These are phyloP conservation scores for Epinotia ramella DNA, from an alignment of 2,888 invertebrate genomes.

Conservation along the genomic window DNA sequence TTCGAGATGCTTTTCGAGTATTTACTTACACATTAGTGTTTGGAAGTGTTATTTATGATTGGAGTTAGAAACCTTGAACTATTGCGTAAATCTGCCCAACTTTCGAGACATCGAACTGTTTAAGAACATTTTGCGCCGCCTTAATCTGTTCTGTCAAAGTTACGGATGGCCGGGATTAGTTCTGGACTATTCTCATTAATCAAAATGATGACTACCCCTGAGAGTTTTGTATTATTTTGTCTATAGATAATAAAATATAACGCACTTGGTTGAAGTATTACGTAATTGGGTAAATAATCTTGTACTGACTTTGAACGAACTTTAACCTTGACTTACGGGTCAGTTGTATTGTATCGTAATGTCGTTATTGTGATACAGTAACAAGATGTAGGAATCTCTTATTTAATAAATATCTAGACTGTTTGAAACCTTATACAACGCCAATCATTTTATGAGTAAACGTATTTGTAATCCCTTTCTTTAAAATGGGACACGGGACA, in stretches of 20 bases:
- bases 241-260: constrained; percentile 7
- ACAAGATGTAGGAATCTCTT: neutral
- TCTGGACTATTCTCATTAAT: constrained; percentile 64
- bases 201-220: constrained; percentile 58
- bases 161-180: constrained; percentile 66
- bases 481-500: neutral
- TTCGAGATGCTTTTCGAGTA: neutral
- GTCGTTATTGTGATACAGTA: neutral
- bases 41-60: constrained; percentile 21
- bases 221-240: constrained; percentile 29
- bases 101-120: constrained; percentile 58
- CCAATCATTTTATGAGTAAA: too few species aligned
- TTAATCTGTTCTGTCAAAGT: constrained; percentile 64
- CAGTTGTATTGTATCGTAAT: neutral
- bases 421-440: too few species aligned
- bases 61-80: constrained; percentile 35
- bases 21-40: neutral
- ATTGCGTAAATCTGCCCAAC: constrained; percentile 50
- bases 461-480: too few species aligned
- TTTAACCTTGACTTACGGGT: neutral
- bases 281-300: neutral
- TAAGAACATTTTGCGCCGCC: constrained; percentile 58
- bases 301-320: neutral
- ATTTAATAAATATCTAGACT: neutral
- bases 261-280: neutral